Percentiles rank a stretch among this genome's conserved stretches.
Conservation (phyloP, 2,113 vertebrate genomes). For the Bubo scandiacus region DNA sequence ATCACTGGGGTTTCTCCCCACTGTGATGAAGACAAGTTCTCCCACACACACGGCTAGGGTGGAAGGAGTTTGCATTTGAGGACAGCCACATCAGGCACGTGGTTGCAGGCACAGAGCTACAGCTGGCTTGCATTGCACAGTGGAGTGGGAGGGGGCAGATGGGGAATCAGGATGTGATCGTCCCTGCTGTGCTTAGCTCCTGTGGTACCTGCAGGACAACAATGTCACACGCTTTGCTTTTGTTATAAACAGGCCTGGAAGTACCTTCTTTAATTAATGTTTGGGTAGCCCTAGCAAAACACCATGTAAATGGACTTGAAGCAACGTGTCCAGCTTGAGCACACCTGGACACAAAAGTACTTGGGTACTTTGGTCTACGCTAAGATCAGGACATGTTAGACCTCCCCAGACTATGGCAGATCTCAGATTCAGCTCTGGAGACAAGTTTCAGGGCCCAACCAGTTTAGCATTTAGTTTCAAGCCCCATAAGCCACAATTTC, state of each 20-base stretch:
- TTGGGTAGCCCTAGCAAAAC: background rate
- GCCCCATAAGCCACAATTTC: background rate
- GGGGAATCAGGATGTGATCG: background rate
- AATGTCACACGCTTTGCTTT: background rate
- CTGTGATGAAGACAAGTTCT: background rate
- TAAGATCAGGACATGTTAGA: background rate
- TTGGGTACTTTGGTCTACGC: background rate
- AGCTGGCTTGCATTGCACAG: rapidly evolving
- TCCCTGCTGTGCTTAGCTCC: rapidly evolving
- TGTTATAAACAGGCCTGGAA: background rate
- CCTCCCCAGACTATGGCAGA: background rate
- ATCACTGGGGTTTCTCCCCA: background rate
- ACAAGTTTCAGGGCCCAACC: background rate
- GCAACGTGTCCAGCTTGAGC: background rate
- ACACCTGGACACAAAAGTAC: background rate
- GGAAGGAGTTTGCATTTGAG: background rate
- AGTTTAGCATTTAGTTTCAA: background rate
- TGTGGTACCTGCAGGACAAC: background rate
- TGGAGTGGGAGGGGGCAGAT: background rate
- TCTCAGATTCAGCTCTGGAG: background rate
- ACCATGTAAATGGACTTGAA: background rate
- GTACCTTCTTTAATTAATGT: background rate
- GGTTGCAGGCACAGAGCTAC: background rate
- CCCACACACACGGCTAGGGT: background rate
- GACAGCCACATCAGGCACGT: rapidly evolving